Percentiles rank a stretch among this genome's conserved stretches.
Evolutionary conservation across 2,113 vertebrate genomes (phyloP).

Genomic region (Bucco capensis): DNA sequence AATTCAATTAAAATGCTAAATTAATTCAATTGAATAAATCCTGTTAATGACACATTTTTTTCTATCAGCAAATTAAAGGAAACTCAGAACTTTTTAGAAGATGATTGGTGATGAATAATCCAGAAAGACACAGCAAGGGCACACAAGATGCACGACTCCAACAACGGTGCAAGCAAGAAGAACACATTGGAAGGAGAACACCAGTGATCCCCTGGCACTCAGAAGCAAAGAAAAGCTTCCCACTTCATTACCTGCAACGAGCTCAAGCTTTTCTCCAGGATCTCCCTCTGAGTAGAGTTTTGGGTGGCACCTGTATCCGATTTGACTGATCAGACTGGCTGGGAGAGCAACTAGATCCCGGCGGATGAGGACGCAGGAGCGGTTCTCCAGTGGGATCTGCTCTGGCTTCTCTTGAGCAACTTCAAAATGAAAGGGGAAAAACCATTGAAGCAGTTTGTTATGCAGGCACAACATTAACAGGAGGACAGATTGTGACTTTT

Average conservation of each 20-base stretch:
- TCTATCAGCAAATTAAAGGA: slow-evolving; percentile 52
- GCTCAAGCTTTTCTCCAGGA: slow-evolving; percentile 95
- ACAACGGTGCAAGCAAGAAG: background rate
- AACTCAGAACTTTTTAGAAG: slow-evolving; percentile 15
- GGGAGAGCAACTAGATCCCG: slow-evolving; percentile 94
- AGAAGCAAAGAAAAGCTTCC: background rate
- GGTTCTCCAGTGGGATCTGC: slow-evolving; percentile 88
- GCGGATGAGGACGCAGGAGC: slow-evolving; percentile 93
- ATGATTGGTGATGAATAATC: slow-evolving; percentile 17
- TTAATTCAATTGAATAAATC: slow-evolving; percentile 71
- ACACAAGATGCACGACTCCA: background rate
- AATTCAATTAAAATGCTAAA: slow-evolving; percentile 71
- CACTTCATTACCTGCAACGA: slow-evolving; percentile 85
- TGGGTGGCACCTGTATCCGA: slow-evolving; percentile 97
- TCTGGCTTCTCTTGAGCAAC: slow-evolving; percentile 87
- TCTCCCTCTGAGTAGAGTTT: slow-evolving; percentile 98
- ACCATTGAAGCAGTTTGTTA: accelerated
- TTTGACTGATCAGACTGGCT: slow-evolving; percentile 96
- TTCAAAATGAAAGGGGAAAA: background rate
- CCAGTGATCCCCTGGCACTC: background rate
- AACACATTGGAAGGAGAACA: background rate
- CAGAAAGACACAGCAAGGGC: background rate
- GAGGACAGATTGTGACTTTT: background rate
- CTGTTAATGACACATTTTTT: slow-evolving; percentile 66
- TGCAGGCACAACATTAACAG: accelerated